Conservation (phyloP, 2,797 vertebrate genomes). For the Lacerta agilis region DNA sequence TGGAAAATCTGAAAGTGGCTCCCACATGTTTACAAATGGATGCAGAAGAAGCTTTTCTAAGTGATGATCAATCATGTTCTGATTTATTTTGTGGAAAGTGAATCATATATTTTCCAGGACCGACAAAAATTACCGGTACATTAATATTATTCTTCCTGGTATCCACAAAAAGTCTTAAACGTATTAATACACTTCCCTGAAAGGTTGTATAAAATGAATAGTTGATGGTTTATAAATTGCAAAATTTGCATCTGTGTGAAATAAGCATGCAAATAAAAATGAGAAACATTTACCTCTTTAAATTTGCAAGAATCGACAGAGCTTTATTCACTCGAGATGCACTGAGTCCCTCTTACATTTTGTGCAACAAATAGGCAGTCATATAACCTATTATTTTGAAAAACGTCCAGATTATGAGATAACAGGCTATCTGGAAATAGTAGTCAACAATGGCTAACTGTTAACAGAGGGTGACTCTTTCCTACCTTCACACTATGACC, state of each 20-base stretch:
- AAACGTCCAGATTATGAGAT: neutral
- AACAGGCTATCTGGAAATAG: conserved; percentile 2
- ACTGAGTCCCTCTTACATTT: conserved; percentile 29
- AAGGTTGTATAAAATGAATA: conserved; percentile 29
- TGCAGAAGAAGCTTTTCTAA: too few species aligned
- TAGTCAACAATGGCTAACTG: neutral
- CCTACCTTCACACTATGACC: neutral
- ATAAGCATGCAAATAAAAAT: conserved; percentile 10
- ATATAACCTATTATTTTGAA: neutral
- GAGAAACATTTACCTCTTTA: conserved; percentile 33
- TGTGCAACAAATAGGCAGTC: conserved; percentile 19
- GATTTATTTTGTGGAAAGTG: conserved; percentile 11
- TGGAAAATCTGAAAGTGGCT: too few species aligned
- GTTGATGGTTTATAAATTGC: conserved; percentile 6
- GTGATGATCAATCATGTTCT: neutral
- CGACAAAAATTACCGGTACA: too few species aligned
- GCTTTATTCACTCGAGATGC: conserved; percentile 7
- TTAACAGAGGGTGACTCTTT: neutral
- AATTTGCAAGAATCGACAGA: conserved; percentile 52
- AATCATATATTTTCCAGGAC: conserved; percentile 28
- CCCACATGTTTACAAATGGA: too few species aligned
- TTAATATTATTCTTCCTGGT: too few species aligned
- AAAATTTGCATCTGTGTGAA: conserved; percentile 35
- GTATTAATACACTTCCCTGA: too few species aligned
- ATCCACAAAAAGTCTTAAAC: neutral